phyloP scores from a whole-genome alignment of 2,888 invertebrate species.

The Patella ulyssiponensis region DNA sequence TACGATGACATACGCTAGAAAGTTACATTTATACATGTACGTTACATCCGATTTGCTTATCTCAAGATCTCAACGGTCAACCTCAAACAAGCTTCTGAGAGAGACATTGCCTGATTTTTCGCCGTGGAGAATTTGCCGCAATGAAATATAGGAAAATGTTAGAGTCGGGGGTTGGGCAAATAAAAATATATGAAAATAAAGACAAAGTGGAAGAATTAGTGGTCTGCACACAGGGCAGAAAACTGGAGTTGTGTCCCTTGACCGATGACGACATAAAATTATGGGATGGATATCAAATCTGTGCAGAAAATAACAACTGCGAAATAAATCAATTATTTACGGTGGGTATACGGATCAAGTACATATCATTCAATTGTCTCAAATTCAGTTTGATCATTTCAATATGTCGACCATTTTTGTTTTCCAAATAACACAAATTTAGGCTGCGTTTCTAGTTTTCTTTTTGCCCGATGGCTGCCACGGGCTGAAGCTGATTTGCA shows the following conservation, averaged over 20 bases:
- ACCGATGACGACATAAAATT: not conserved
- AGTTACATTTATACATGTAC: not conserved
- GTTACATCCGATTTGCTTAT: no score
- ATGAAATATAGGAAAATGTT: not conserved
- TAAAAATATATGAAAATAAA: not conserved
- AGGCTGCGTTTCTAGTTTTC: not conserved
- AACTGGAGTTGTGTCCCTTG: not conserved
- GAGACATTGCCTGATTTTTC: not conserved
- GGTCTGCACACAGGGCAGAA: not conserved
- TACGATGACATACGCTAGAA: not conserved
- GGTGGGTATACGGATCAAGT: no score
- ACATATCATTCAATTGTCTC: no score
- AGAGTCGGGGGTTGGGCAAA: not conserved
- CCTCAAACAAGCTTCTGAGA: not conserved
- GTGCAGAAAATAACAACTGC: not conserved
- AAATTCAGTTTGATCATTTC: no score
- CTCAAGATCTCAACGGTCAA: no score
- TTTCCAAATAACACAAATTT: not conserved
- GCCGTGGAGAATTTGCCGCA: not conserved
- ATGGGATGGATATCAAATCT: not conserved
- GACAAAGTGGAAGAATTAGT: not conserved
- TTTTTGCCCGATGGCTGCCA: conserved; percentile 1
- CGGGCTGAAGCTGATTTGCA: conserved; percentile 12
- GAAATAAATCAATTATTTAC: not conserved
- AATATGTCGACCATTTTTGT: no score